Evolutionary conservation across 2,113 vertebrate species (phyloP).

Genomic region (Onychostruthus taczanowskii): DNA sequence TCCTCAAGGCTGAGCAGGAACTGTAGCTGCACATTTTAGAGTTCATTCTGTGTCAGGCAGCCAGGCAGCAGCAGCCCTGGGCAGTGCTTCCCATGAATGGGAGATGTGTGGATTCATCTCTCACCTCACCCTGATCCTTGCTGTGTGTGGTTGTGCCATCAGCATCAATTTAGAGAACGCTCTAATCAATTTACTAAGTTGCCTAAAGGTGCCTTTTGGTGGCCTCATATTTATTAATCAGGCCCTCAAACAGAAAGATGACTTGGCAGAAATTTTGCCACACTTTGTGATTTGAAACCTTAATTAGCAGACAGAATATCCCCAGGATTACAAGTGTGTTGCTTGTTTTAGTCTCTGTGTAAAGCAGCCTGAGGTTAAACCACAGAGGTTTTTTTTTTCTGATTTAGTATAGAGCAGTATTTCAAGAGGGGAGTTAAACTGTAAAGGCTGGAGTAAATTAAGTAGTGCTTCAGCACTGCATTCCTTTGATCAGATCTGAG

Average conservation of each 20-base stretch:
- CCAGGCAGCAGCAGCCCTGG: not conserved
- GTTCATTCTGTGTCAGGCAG: not conserved
- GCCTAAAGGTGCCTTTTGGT: conserved; percentile 27
- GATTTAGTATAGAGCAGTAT: not conserved
- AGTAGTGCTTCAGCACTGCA: not conserved
- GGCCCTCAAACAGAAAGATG: conserved; percentile 6
- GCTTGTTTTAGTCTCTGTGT: not conserved
- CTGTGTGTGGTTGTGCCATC: not conserved
- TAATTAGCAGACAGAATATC: not conserved
- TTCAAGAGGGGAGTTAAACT: not conserved
- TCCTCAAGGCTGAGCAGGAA: not conserved
- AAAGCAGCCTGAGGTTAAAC: conserved; percentile 4
- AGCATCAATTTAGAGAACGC: not conserved
- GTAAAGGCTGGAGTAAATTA: not conserved
- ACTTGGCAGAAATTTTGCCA: conserved; percentile 13
- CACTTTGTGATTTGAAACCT: not conserved
- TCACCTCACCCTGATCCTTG: not conserved
- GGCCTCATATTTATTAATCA: conserved; percentile 29
- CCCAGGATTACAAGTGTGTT: not conserved
- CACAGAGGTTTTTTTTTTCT: not conserved
- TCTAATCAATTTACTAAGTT: not conserved
- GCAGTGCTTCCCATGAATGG: not conserved
- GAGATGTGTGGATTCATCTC: not conserved
- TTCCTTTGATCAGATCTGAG: not conserved
- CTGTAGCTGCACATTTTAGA: not conserved